phyloP scores from a whole-genome alignment of 2,888 invertebrate genomes.

The Andrena trimmerana region DNA sequence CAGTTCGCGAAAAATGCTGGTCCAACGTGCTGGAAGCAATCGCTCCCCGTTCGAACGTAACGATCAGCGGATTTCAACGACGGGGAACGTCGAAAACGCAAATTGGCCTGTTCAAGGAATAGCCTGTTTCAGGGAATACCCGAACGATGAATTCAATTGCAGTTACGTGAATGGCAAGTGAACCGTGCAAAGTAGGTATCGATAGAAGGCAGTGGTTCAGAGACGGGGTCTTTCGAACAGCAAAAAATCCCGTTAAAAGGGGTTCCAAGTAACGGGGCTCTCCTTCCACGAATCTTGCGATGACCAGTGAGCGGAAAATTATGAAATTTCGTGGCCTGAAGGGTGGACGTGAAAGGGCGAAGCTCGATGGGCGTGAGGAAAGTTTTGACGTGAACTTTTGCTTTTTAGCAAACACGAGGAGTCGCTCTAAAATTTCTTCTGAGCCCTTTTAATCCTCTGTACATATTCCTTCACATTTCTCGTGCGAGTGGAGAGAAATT shows the following conservation, averaged over 20 bases:
- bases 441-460: not conserved
- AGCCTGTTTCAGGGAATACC: not conserved
- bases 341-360: not conserved
- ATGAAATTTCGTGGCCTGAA: not conserved
- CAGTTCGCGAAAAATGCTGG: not conserved
- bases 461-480: constrained; percentile 15
- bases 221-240: not conserved
- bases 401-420: not conserved
- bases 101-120: constrained; percentile 7
- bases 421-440: not conserved
- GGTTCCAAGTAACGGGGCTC: not conserved
- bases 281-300: too few species aligned
- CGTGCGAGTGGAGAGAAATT: constrained; percentile 10
- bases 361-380: too few species aligned
- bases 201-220: not conserved
- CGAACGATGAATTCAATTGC: not conserved
- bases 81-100: not conserved
- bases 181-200: constrained; percentile 6
- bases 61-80: not conserved
- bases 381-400: not conserved
- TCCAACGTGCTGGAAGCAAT: not conserved
- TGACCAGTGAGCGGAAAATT: not conserved
- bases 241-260: not conserved
- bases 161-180: not conserved
- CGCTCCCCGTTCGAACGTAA: not conserved